Evolutionary conservation across 37 sponge, comb jelly and placozoan genomes (phyloP).

Genomic region (Hexactinellida sp.): DNA sequence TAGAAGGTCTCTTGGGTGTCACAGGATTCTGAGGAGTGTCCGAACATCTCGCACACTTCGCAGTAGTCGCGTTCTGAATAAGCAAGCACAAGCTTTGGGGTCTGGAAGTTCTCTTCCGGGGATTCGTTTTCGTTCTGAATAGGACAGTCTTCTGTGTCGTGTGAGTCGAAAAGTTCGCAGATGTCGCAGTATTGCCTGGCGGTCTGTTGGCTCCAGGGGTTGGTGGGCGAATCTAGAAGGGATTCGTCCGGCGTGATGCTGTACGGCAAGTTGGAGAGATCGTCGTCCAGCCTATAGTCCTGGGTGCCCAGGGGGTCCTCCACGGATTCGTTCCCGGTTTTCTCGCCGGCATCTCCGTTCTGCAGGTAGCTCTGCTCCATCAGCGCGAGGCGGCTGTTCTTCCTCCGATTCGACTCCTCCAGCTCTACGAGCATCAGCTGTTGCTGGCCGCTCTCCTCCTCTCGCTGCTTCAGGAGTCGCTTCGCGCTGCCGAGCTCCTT

Average conservation of each 20-base stretch:
- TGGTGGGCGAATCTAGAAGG: neutral
- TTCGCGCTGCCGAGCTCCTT: neutral
- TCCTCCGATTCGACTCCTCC: neutral
- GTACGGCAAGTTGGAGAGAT: neutral
- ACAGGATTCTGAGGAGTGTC: neutral
- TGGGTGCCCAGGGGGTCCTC: neutral
- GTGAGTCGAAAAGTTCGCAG: slow-evolving; percentile 91
- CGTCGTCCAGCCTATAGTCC: neutral
- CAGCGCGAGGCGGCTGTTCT: neutral
- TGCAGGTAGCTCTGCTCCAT: neutral
- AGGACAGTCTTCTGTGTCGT: slow-evolving; percentile 93
- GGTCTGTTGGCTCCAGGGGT: slow-evolving; percentile 34
- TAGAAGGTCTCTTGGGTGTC: neutral
- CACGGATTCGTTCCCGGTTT: neutral
- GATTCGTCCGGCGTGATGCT: neutral
- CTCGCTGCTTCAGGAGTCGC: neutral
- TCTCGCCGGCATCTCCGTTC: neutral
- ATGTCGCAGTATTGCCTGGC: slow-evolving; percentile 86
- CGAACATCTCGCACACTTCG: neutral
- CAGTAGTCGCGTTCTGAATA: neutral
- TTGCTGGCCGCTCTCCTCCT: neutral
- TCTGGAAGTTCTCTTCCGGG: neutral
- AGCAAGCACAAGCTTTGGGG: neutral
- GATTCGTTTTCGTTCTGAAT: slow-evolving; percentile 30
- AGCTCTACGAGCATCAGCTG: neutral